Conservation (phyloP, 2,888 invertebrate genomes). For the Torymus auratus region DNA sequence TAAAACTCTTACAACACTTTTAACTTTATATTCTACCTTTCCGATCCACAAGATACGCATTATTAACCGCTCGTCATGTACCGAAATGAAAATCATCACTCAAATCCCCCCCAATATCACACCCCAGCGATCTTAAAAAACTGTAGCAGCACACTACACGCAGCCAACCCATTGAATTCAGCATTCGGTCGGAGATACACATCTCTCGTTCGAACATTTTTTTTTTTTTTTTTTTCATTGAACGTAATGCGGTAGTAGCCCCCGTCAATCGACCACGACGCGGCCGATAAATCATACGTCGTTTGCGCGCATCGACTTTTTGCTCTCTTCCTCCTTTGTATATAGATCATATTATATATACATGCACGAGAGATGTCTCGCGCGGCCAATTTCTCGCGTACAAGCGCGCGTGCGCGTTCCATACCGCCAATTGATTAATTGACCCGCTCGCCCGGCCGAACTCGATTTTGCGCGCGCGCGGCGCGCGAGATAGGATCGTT, state of each 20-base stretch:
- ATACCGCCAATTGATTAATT: conserved; percentile 40
- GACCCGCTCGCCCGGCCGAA: neutral
- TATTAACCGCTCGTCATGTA: no score
- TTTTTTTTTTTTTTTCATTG: conserved; percentile 3
- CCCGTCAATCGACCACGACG: conserved; percentile 8
- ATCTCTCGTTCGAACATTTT: no score
- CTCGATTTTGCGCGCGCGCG: conserved; percentile 13
- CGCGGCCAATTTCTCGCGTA: conserved; percentile 29
- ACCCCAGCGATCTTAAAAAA: no score
- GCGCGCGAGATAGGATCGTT: neutral
- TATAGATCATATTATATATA: neutral
- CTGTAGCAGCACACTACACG: no score
- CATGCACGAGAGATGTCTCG: neutral
- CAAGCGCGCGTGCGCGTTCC: neutral
- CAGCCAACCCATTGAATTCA: no score
- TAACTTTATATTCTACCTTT: no score
- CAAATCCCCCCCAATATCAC: no score
- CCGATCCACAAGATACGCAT: no score
- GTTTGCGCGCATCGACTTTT: neutral
- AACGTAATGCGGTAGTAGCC: conserved; percentile 30
- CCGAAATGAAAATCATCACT: no score
- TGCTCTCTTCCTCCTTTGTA: neutral
- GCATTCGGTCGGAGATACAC: no score
- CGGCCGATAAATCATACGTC: conserved; percentile 38
- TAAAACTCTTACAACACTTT: no score